Percentiles rank a stretch among this genome's conserved stretches.
Evolutionary conservation across 1,140 invertebrate genomes (phyloP).

Genomic region (Drosophila teissieri): DNA sequence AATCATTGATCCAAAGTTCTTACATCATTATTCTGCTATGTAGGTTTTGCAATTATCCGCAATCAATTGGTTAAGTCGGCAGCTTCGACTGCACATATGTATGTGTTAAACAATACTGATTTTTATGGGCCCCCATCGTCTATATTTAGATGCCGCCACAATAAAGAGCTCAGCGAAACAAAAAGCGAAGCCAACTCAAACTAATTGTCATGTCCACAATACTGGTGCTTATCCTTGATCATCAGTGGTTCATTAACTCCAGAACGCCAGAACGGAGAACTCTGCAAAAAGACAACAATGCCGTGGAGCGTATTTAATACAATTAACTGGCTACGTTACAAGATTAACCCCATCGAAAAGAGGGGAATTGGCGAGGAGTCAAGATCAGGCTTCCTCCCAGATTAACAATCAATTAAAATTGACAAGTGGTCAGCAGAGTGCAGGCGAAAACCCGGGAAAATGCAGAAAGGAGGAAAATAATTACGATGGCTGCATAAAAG

Average conservation of each 20-base stretch:
- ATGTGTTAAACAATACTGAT: constrained; percentile 20
- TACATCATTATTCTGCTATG: neutral
- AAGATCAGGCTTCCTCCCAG: constrained; percentile 68
- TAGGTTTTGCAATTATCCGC: constrained; percentile 32
- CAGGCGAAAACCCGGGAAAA: constrained; percentile 7
- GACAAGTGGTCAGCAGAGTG: constrained; percentile 58
- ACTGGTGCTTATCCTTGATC: constrained; percentile 78
- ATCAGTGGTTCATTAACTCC: constrained; percentile 83
- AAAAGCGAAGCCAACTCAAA: constrained; percentile 48
- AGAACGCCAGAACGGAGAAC: constrained; percentile 2
- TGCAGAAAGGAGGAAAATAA: constrained; percentile 60
- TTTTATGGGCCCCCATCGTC: constrained; percentile 48
- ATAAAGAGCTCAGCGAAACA: constrained; percentile 24
- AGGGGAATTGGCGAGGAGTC: constrained; percentile 21
- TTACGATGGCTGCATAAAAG: constrained; percentile 80
- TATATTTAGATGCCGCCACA: constrained; percentile 70
- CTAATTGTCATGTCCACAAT: constrained; percentile 71
- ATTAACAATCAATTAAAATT: constrained; percentile 84
- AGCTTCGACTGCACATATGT: constrained; percentile 18
- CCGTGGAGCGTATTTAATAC: constrained; percentile 78
- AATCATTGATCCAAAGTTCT: no score
- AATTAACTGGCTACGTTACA: constrained; percentile 79
- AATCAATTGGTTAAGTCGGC: constrained; percentile 41
- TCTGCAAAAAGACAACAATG: constrained; percentile 50
- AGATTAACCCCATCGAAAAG: constrained; percentile 66